Evolutionary conservation across 2,113 vertebrate species (phyloP), one percentile per base, ranked within the genome.

Genomic region (Noturus placidus): DNA sequence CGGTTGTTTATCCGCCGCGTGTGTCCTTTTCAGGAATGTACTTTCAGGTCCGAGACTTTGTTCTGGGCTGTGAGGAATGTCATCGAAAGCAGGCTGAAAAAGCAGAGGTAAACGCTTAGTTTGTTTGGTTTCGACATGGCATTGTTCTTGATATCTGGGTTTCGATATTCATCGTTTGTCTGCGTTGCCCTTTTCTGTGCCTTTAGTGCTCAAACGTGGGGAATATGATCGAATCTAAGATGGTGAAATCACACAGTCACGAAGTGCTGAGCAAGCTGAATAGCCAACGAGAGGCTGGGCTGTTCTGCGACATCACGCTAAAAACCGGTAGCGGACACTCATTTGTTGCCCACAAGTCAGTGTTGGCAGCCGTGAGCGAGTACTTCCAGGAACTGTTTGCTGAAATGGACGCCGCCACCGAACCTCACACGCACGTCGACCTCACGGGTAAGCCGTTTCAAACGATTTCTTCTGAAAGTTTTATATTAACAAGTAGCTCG

Each of bases 301-400:
- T 94, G 46, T 96, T 96, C 92, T 96, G 96, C 91, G 96, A 96
- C 93, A 95, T 96, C 70, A 96, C 94, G 35, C 90, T 96, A 91
- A 93, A 93, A 83, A 95, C 95, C 0, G 93, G 91, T 52, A 92
- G 89, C 50, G 92, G 95, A 3, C 91, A 91, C 22, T 93, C 93
- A 2, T 96, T 94, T 90, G 92, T 94, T 2, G 96, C 95, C 4
- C 96, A 96, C 91, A 93, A 91, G 90, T 94, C 96, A 0, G 96
- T 96, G 4, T 90, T 96, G 89, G 96, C 96, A 0, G 95, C 95
- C 0, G 96, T 95, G 89, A 96, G 96, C 81, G 96, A 96, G 89
- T 95, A 96, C 92, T 96, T 96, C 88, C 95, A 96, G 88, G 96
- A 96, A 86, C 90, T 96, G 63, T 96, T 96, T 84, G 92, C 92